phyloP scores from a whole-genome alignment of 35 echinoderm and acorn worm genomes.

The Chiridota heheva region DNA sequence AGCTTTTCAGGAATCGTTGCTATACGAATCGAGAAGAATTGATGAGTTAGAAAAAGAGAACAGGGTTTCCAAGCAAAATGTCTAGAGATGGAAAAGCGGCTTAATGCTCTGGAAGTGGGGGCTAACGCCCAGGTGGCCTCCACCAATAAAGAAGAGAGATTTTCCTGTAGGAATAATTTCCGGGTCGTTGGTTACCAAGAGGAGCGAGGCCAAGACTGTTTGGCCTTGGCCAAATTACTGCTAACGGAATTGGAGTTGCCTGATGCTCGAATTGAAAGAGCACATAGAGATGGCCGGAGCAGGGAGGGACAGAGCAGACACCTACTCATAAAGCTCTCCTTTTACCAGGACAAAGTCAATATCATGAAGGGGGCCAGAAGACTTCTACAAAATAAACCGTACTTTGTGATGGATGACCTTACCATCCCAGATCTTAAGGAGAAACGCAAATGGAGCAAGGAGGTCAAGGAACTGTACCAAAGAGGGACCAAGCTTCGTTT shows the following conservation, averaged over 20 bases:
- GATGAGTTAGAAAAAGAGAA: no score
- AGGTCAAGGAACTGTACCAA: constrained; percentile 7
- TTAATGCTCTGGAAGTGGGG: constrained; percentile 2
- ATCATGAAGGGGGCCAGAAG: constrained; percentile 25
- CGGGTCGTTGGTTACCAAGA: constrained; percentile 1
- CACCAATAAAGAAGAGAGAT: constrained; percentile 18
- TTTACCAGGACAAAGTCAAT: constrained; percentile 23
- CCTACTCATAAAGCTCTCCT: constrained; percentile 11
- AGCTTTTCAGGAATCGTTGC: no score
- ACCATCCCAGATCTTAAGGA: constrained; percentile 5
- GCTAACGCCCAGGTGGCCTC: not conserved
- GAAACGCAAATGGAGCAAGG: constrained; percentile 19
- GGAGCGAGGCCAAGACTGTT: not conserved
- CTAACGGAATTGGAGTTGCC: not conserved
- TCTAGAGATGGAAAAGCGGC: constrained; percentile 4
- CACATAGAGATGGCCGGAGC: constrained; percentile 16
- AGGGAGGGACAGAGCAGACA: not conserved
- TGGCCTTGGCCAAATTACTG: not conserved
- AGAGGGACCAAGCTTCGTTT: constrained; percentile 14
- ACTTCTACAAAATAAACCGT: constrained; percentile 1
- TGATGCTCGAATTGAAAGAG: constrained; percentile 2
- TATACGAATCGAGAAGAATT: no score
- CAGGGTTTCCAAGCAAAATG: no score
- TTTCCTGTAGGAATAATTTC: constrained; percentile 5
- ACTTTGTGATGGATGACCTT: constrained; percentile 19